Base-by-base conservation (phyloP, 2,888 invertebrate species). In the Eumerus sabulonum region DNA sequence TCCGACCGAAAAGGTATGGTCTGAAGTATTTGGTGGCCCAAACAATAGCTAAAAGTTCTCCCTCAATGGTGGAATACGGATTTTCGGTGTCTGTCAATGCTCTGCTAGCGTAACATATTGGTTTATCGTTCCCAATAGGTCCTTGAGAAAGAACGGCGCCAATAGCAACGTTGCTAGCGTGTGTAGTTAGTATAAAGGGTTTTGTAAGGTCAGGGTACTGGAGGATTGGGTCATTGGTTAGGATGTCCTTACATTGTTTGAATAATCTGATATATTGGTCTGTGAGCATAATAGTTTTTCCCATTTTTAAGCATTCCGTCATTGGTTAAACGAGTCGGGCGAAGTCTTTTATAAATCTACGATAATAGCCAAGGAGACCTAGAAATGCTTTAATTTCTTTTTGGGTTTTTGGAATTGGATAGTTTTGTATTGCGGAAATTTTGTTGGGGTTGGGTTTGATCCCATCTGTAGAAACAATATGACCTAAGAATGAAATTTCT, bases 161-260 rank as follows among this genome's bases (percentile, higher is more conserved):
- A n/a, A n/a, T n/a, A n/a, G n/a, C n/a, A n/a, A n/a, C n/a, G n/a
- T 36, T 36, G 36, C 36, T 12, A 50, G 50, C 36, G 11, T 36
- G 5, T 9, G 36, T 36, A 36, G 11, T 36, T 36, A 36, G 36
- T 5, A 36, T 11, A 36, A 36, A 36, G 36, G 36, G 36, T 36
- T 36, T 36, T 36, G 36, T 9, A 36, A 36, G 11, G 36, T 36
- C 36, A 36, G 36, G 36, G 36, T 36, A n/a, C n/a, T n/a, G n/a
- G n/a, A n/a, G n/a, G n/a, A n/a, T n/a, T n/a, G n/a, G n/a, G n/a
- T n/a, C n/a, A 36, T 11, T 36, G 36, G 36, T 9, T 36, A 36
- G 11, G 11, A 36, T 36, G 5, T 36, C 36, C 11, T 36, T 36
- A 11, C 36, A 36, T 11, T 9, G 36, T 36, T 36, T 36, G 36